Evolutionary conservation across 2,113 vertebrate species (phyloP).

Genomic region (Zosterops japonicus): DNA sequence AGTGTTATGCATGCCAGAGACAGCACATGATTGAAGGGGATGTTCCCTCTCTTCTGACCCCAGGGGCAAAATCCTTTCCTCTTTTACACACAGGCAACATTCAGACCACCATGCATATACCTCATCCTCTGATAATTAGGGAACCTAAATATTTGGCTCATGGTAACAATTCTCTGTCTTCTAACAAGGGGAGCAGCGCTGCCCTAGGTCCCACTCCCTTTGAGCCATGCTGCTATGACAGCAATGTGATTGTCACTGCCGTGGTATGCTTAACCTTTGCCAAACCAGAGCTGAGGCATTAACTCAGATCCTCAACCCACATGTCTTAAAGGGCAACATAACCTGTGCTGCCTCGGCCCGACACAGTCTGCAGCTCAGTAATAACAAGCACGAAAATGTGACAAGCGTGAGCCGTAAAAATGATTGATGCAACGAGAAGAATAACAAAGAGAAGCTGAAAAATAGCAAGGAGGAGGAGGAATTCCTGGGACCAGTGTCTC

Average conservation of each 20-base stretch:
- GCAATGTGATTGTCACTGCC: conserved; percentile 71
- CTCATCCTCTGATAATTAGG: neutral
- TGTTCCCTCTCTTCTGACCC: neutral
- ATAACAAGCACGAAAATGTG: conserved; percentile 56
- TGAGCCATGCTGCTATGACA: conserved; percentile 51
- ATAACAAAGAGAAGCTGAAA: conserved; percentile 63
- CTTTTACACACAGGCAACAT: neutral
- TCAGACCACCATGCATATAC: neutral
- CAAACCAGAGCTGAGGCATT: conserved; percentile 69
- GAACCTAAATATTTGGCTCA: conserved; percentile 7
- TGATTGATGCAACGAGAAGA: conserved; percentile 63
- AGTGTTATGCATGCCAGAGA: neutral
- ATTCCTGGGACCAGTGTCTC: conserved; percentile 49
- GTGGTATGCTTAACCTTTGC: conserved; percentile 76
- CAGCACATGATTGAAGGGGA: neutral
- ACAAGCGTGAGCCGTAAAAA: neutral
- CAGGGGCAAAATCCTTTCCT: neutral
- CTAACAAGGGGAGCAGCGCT: conserved; percentile 41
- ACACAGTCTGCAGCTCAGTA: conserved; percentile 44
- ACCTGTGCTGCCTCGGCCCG: neutral
- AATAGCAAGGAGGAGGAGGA: conserved; percentile 44
- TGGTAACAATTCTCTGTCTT: conserved; percentile 27
- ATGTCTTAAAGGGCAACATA: conserved; percentile 68
- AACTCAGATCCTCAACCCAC: conserved; percentile 63
- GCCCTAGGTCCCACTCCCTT: conserved; percentile 52